phyloP scores from a whole-genome alignment of 2,797 vertebrate genomes.

The Enteromius thamalakanensis region DNA sequence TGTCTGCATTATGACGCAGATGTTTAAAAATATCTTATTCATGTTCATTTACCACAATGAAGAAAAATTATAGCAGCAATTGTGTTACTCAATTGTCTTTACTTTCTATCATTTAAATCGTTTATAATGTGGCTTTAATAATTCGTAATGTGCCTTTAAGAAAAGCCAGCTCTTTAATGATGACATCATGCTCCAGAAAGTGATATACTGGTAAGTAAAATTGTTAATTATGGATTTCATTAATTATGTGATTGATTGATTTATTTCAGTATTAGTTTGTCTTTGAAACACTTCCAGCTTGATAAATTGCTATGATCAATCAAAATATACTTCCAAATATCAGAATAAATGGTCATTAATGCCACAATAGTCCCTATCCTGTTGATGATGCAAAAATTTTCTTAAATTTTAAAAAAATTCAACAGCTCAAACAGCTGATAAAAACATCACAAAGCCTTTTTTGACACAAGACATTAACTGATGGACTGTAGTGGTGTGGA shows the following conservation, averaged over 20 bases:
- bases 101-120: neutral
- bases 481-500: neutral
- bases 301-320: neutral
- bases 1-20: constrained; percentile 32
- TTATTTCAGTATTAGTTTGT: neutral
- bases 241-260: neutral
- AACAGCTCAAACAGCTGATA: neutral
- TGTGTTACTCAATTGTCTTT: neutral
- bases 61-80: neutral
- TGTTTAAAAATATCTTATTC: neutral
- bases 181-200: neutral
- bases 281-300: neutral
- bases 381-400: neutral
- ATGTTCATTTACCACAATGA: neutral
- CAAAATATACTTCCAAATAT: neutral
- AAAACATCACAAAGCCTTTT: neutral
- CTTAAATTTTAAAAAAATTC: neutral
- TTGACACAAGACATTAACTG: neutral
- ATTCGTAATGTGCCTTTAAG: neutral
- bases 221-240: neutral
- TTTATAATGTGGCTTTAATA: neutral
- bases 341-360: neutral
- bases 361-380: neutral
- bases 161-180: neutral
- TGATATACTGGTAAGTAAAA: neutral